Base-by-base conservation (phyloP, 2,113 vertebrate species). In the Stegastes partitus region DNA sequence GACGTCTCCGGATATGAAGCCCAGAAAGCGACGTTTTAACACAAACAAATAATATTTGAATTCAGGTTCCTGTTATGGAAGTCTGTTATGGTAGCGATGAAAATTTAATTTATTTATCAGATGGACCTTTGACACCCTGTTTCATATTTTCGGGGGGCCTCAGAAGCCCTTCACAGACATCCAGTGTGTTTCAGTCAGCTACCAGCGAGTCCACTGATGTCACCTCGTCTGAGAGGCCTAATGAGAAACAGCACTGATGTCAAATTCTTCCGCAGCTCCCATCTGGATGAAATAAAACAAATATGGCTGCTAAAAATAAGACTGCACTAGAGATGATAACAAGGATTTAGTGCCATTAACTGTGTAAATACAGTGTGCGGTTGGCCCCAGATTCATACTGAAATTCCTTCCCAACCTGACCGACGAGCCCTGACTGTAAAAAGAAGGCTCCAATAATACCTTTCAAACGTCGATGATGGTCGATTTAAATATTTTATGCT, bases 251-350 rank as follows among this genome's bases (percentile, higher is more conserved):
- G 90, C 49, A 42, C 77, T 64, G 74, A 89, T 87, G 90, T 91
- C 89, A 82, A 82, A 86, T 84, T 84, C 87, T 74, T 89, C 81
- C 62, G 65, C 78, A 2, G 63, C 47, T 78, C 73, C 83, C 91
- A 93, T 93, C 91, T 93, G 92, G 93, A 91, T 91, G 82, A 78
- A 85, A 92, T 93, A 75, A 90, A 90, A 86, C 79, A 82, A 86
- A 86, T 71, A 88, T 85, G 86, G 83, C 81, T 81, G 86, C 91
- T 93, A 92, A 93, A 93, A 93, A 93, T 93, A 90, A 89, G 79
- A 67, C 78, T 88, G 68, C 76, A 67, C 80, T 83, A 74, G 73
- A 86, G 91, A 85, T 88, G 92, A 91, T 93, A 91, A 92, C 83
- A 87, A 86, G 81, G 85, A 84, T 88, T 89, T 87, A 79, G 74